These are phyloP conservation scores for Venustoraphidia nigricollis DNA, from an alignment of 2,888 invertebrate species.

Conservation along the genomic window DNA sequence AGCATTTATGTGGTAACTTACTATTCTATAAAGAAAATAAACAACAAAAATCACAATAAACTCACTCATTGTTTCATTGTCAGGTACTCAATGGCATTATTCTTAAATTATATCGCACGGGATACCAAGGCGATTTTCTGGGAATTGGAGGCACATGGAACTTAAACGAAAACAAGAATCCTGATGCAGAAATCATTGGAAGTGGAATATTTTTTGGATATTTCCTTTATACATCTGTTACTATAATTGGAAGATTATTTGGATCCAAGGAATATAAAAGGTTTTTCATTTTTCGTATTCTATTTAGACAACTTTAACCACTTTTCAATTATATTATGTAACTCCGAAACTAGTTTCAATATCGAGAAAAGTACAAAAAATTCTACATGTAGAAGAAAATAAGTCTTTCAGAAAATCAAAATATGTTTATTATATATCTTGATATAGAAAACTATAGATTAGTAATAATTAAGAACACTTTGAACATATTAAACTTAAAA, in stretches of 20 bases:
- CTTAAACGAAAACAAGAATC: conserved; percentile 73
- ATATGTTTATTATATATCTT: no score
- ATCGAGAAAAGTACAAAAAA: no score
- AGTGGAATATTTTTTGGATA: conserved; percentile 78
- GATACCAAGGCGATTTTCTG: conserved; percentile 67
- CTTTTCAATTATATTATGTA: no score
- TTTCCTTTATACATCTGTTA: conserved; percentile 67
- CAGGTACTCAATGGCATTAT: conserved; percentile 73
- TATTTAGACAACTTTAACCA: no score
- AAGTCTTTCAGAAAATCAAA: no score
- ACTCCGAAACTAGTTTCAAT: no score
- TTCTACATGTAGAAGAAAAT: no score
- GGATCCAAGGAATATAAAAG: conserved; percentile 65
- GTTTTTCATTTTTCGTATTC: conserved; percentile 21
- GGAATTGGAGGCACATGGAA: conserved; percentile 86
- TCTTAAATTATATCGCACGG: conserved; percentile 65
- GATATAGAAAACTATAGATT: no score
- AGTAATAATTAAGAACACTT: no score
- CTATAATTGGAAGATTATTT: conserved; percentile 59
- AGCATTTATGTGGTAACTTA: no score
- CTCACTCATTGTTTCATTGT: conserved; percentile 15
- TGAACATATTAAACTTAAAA: no score
- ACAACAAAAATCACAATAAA: neutral
- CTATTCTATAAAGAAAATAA: neutral
- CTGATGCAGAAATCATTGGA: conserved; percentile 77